phyloP scores from a whole-genome alignment of 2,113 vertebrate genomes.

The Ophiodon elongatus region DNA sequence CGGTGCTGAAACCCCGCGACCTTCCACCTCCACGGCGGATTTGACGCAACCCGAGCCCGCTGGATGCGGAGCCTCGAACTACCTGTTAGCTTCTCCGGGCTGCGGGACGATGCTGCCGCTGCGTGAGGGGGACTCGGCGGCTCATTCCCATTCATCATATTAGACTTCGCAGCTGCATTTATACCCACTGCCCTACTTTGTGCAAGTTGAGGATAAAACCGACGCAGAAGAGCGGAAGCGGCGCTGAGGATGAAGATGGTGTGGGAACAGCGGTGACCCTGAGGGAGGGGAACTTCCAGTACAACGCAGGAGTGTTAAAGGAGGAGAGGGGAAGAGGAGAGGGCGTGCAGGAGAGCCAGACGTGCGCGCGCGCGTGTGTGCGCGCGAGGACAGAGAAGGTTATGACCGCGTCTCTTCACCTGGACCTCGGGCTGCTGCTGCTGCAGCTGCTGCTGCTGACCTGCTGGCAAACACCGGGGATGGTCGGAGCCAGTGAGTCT shows the following conservation, averaged over 20 bases:
- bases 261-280: conserved; percentile 48
- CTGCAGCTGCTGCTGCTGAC: conserved; percentile 57
- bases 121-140: background rate
- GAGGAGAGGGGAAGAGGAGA: background rate
- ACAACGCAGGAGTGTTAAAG: conserved; percentile 5
- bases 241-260: conserved; percentile 9
- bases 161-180: conserved; percentile 14
- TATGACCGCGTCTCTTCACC: conserved; percentile 64
- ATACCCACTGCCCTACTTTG: conserved; percentile 60
- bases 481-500: conserved; percentile 72
- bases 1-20: conserved; percentile 34
- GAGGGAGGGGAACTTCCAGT: conserved; percentile 34
- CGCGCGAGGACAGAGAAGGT: conserved; percentile 44
- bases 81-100: conserved; percentile 70
- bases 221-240: background rate
- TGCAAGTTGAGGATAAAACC: conserved; percentile 26
- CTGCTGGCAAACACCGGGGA: conserved; percentile 56
- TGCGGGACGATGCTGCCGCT: background rate
- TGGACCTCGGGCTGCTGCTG: conserved; percentile 66
- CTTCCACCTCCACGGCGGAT: conserved; percentile 39
- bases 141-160: background rate
- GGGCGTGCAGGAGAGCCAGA: conserved; percentile 31
- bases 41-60: conserved; percentile 23
- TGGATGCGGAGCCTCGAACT: conserved; percentile 21
- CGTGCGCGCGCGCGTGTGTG: background rate